Percentiles rank a stretch among this genome's conserved stretches.
These are phyloP conservation scores for Callitettix versicolor DNA, from an alignment of 1,140 invertebrate genomes.

Conservation along the genomic window DNA sequence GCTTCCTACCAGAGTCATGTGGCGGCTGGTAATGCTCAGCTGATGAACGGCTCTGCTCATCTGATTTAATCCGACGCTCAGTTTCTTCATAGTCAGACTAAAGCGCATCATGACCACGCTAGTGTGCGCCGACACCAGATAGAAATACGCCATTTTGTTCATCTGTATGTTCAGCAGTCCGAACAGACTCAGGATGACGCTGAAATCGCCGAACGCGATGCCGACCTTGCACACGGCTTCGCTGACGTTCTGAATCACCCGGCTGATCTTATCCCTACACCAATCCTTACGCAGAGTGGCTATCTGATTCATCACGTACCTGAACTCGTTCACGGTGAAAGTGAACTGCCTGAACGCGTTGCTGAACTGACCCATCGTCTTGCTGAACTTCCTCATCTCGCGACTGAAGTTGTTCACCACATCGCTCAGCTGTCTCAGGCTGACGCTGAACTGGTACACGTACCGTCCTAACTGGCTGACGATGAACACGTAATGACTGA, in stretches of 20 bases:
- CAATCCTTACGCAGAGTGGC: background rate
- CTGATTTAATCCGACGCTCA: background rate
- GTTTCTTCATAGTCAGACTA: background rate
- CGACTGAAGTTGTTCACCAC: background rate
- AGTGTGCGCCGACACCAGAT: background rate
- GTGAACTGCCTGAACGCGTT: background rate
- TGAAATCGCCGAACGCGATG: background rate
- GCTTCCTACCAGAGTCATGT: background rate
- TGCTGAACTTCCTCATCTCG: background rate
- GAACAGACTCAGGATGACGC: background rate
- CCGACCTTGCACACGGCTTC: background rate
- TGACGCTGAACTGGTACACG: background rate
- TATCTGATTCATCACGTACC: background rate
- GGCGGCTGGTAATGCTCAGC: background rate
- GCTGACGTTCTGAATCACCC: background rate
- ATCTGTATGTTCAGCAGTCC: background rate
- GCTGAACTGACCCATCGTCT: background rate
- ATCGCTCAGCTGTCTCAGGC: background rate
- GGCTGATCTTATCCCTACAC: background rate
- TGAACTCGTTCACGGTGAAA: background rate
- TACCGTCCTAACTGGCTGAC: background rate
- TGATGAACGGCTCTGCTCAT: background rate
- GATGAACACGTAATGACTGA: constrained; percentile 6
- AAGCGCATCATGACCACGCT: background rate
- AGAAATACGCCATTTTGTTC: background rate